Percentiles rank a stretch among this genome's conserved stretches.
Evolutionary conservation across 2,797 vertebrate genomes (phyloP).

Genomic region (Garrulus glandarius): DNA sequence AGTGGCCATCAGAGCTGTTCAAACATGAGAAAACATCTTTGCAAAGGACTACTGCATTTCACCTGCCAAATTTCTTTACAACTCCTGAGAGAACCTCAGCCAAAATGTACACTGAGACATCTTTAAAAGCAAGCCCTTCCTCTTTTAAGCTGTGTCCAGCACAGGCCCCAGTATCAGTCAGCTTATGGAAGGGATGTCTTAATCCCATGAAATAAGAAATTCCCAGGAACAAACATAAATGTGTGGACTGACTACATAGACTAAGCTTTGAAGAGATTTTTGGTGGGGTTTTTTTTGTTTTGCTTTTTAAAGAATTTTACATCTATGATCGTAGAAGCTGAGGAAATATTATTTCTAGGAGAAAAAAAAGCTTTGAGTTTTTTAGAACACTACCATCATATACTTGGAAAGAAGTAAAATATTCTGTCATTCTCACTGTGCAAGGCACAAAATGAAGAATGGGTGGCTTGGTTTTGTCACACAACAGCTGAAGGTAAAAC

Average conservation of each 20-base stretch:
- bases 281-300: not conserved
- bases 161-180: not conserved
- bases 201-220: not conserved
- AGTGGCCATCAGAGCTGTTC: not conserved
- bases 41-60: not conserved
- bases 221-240: not conserved
- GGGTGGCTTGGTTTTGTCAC: not conserved
- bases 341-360: not conserved
- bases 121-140: not conserved
- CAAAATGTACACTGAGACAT: not conserved
- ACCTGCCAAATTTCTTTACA: not conserved
- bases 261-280: not conserved
- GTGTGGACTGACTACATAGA: not conserved
- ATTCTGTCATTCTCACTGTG: not conserved
- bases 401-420: not conserved
- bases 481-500: not conserved
- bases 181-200: not conserved
- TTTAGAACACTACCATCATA: not conserved
- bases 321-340: not conserved
- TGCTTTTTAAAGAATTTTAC: not conserved
- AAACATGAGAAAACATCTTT: not conserved
- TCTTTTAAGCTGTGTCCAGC: not conserved
- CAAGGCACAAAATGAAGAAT: not conserved
- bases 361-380: not conserved
- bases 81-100: not conserved